Conservation (phyloP, 2,113 vertebrate species). For the Orientallactaga bullata region DNA sequence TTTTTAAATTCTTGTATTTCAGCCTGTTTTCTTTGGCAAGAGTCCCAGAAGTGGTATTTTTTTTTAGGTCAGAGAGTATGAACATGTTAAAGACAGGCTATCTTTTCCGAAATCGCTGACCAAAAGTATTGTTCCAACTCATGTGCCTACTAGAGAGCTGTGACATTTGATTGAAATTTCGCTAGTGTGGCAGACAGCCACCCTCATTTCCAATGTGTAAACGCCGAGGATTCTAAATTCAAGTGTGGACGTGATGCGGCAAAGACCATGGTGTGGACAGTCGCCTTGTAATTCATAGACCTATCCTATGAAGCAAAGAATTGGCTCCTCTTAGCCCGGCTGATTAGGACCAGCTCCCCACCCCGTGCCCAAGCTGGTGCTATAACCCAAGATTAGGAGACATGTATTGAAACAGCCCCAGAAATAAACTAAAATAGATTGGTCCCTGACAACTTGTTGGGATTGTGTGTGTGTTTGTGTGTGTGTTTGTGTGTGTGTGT, state of each 20-base stretch:
- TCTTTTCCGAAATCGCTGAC: slow-evolving; percentile 65
- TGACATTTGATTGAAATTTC: slow-evolving; percentile 62
- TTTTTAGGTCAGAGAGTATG: slow-evolving; percentile 70
- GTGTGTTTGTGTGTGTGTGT: too few species aligned
- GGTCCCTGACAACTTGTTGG: background rate
- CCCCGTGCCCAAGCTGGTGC: background rate
- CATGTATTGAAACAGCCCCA: background rate
- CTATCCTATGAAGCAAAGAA: background rate
- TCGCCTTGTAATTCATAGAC: background rate
- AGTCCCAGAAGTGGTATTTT: slow-evolving; percentile 67
- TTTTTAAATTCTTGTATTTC: slow-evolving; percentile 45
- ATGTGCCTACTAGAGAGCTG: slow-evolving; percentile 59
- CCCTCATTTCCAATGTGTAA: slow-evolving; percentile 32
- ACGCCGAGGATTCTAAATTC: slow-evolving; percentile 28
- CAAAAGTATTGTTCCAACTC: slow-evolving; percentile 71
- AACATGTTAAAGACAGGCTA: slow-evolving; percentile 56
- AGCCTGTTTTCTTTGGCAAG: slow-evolving; percentile 70
- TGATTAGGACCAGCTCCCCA: background rate
- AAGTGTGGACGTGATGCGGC: background rate
- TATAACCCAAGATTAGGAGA: background rate
- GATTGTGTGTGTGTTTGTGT: too few species aligned
- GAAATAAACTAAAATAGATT: background rate
- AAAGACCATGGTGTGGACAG: background rate
- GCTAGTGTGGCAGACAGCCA: slow-evolving; percentile 57
- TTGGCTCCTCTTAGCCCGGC: background rate